Conservation (phyloP, 2,113 vertebrate genomes). For the Amphilophus citrinellus region DNA sequence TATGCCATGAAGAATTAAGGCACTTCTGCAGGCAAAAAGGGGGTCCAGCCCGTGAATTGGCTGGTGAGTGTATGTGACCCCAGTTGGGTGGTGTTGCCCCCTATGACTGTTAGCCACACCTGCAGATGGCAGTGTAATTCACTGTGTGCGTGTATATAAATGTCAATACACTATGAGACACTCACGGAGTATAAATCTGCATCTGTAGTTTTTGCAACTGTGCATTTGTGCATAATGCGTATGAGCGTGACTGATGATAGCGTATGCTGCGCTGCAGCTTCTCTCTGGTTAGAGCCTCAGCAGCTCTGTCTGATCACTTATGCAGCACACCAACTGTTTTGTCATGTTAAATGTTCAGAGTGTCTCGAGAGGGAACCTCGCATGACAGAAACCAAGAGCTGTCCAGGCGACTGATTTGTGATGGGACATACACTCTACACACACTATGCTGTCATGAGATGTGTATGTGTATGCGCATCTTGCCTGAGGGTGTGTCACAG, state of each 20-base stretch:
- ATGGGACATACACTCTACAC: slow-evolving; percentile 24
- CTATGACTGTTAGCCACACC: slow-evolving; percentile 3
- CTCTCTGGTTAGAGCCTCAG: slow-evolving; percentile 6
- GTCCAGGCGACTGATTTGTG: slow-evolving; percentile 63
- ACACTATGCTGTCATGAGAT: slow-evolving; percentile 9
- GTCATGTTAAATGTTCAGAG: slow-evolving; percentile 44
- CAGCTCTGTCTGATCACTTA: slow-evolving; percentile 40
- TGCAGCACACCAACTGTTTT: slow-evolving; percentile 47
- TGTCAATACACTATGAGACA: neutral
- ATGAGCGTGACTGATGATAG: slow-evolving; percentile 1
- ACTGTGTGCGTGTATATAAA: neutral
- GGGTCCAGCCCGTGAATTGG: neutral
- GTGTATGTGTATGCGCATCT: slow-evolving; percentile 14
- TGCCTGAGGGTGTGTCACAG: slow-evolving; percentile 50
- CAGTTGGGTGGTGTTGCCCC: neutral
- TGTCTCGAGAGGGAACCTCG: slow-evolving; percentile 32
- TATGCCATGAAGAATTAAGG: neutral
- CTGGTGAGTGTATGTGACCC: neutral
- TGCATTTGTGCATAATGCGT: neutral
- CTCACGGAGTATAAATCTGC: neutral
- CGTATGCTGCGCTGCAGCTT: slow-evolving; percentile 8
- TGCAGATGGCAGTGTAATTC: slow-evolving; percentile 51
- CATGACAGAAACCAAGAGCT: slow-evolving; percentile 36
- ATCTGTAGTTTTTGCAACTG: neutral
- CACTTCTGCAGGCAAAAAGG: neutral